Evolutionary conservation across 2,113 vertebrate species (phyloP).

Genomic region (Gadus chalcogrammus): DNA sequence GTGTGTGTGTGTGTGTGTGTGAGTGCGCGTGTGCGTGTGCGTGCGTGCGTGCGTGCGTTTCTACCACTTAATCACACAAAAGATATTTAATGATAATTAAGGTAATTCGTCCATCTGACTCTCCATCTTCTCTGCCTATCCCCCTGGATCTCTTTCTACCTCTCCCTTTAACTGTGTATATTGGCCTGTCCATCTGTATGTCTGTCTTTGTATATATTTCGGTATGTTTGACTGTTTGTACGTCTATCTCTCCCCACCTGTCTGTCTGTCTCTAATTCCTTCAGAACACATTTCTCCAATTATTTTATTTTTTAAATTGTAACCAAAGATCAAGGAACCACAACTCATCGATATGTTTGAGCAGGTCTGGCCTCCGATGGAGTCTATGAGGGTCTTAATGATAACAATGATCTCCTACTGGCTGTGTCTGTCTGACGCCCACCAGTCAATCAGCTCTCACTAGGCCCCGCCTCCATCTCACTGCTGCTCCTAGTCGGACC

Average conservation of each 20-base stretch:
- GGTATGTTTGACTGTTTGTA: slow-evolving; percentile 40
- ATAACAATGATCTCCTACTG: no score
- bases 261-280: not conserved
- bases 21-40: slow-evolving; percentile 17
- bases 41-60: slow-evolving; percentile 32
- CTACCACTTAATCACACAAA: slow-evolving; percentile 21
- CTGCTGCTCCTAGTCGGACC: no score
- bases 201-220: slow-evolving; percentile 56
- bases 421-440: no score
- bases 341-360: no score
- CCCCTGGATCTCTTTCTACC: slow-evolving; percentile 19
- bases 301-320: no score
- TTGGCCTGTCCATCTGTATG: slow-evolving; percentile 41
- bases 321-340: no score
- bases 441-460: no score
- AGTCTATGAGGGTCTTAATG: no score
- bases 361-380: no score
- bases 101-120: not conserved
- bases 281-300: no score
- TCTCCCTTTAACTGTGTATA: not conserved
- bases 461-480: no score
- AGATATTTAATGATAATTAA: not conserved
- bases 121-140: slow-evolving; percentile 9
- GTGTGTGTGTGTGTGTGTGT: slow-evolving; percentile 1
- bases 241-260: not conserved